phyloP scores from a whole-genome alignment of 2,113 vertebrate genomes.

The Crotalus helleri region DNA sequence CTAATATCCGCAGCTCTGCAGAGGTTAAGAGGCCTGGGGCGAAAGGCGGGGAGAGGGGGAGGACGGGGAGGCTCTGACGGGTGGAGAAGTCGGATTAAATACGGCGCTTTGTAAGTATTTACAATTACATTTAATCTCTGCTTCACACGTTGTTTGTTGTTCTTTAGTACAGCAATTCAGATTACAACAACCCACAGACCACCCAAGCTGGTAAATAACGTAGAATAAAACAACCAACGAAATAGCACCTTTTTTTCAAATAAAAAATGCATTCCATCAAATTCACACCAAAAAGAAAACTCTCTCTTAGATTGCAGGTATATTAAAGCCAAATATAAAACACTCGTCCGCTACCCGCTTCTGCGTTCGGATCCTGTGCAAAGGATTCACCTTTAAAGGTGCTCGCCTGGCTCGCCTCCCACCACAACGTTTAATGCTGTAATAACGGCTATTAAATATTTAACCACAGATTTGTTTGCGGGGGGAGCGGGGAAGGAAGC shows the following conservation, averaged over 20 bases:
- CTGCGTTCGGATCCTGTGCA: not conserved
- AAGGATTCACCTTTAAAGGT: not conserved
- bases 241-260: not conserved
- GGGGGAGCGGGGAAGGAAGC: not conserved
- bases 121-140: constrained; percentile 14
- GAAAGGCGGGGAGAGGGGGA: not conserved
- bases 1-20: constrained; percentile 23
- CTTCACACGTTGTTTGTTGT: not conserved
- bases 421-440: not conserved
- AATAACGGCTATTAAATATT: constrained; percentile 66
- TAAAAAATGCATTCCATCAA: not conserved
- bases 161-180: not conserved
- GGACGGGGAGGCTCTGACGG: too few species aligned
- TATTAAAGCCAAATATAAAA: not conserved
- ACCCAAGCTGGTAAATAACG: not conserved
- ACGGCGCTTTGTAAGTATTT: constrained; percentile 21
- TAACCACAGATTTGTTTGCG: constrained; percentile 58
- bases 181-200: not conserved
- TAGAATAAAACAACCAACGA: not conserved
- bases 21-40: constrained; percentile 26
- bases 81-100: constrained; percentile 3
- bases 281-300: not conserved
- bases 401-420: not conserved
- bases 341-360: not conserved
- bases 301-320: not conserved